phyloP scores from a whole-genome alignment of 2,113 vertebrate genomes.

The Azemiops feae region DNA sequence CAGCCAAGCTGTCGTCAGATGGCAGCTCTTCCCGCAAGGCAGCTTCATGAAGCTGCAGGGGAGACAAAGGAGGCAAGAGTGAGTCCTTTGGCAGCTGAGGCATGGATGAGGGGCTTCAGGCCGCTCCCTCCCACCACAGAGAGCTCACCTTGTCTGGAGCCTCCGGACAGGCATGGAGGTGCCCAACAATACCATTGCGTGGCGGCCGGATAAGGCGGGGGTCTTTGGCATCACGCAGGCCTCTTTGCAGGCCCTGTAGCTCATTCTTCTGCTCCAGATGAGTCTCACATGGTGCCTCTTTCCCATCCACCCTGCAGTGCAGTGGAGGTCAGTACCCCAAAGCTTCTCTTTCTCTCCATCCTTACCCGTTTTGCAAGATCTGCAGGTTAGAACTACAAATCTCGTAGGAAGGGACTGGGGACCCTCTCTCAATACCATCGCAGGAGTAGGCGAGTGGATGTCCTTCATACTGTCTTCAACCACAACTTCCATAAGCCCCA shows the following conservation, averaged over 20 bases:
- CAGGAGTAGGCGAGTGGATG: not conserved
- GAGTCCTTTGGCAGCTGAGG: not conserved
- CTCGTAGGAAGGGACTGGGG: not conserved
- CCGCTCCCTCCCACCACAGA: not conserved
- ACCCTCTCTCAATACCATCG: not conserved
- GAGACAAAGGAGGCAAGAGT: not conserved
- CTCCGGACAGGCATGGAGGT: slow-evolving; percentile 75
- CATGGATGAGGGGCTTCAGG: too few species aligned
- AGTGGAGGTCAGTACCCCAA: fast-evolving
- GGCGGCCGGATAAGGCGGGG: slow-evolving; percentile 80
- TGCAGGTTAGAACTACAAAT: not conserved
- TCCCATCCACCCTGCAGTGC: slow-evolving; percentile 86
- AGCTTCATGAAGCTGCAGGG: slow-evolving; percentile 68
- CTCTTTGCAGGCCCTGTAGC: slow-evolving; percentile 63
- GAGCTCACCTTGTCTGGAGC: slow-evolving; percentile 65
- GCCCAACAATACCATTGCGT: slow-evolving; percentile 77
- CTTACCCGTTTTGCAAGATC: not conserved
- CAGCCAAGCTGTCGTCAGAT: slow-evolving; percentile 81
- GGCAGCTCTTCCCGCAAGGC: slow-evolving; percentile 76
- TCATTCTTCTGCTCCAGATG: slow-evolving; percentile 77
- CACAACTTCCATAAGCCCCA: not conserved
- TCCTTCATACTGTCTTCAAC: not conserved
- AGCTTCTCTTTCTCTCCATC: too few species aligned
- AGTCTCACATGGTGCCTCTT: slow-evolving; percentile 74
- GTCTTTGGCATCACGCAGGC: slow-evolving; percentile 83